Base-by-base conservation (phyloP, 2,888 invertebrate genomes). In the Watsonalla binaria region DNA sequence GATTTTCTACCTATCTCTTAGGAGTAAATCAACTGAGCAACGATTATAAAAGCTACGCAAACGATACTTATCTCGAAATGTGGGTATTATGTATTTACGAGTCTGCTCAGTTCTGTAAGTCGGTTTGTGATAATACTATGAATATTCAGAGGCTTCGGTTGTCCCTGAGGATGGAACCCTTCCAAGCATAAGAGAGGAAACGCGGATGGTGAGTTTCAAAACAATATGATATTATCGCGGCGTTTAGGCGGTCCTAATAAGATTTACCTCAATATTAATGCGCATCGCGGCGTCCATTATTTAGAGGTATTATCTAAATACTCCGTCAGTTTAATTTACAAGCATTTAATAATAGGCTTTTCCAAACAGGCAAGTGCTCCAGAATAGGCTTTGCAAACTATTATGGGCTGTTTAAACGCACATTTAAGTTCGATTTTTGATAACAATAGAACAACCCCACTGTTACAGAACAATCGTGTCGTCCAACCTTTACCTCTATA, bases 181-280 rank as follows among this genome's bases (percentile, higher is more conserved):
- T 86, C 76, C 77, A 78, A 87, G 87, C 87, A 85, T 86, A 77
- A 86, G 87, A 83, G 87, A 86, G 85, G 85, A 81, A 85, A 71
- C 78, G 84, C 84, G 90, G 86, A 80, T 85, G 86, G 82, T 79
- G 84, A 84, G 83, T 83, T 88, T 77, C 86, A 80, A 87, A 90
- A 90, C 90, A 90, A 90, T 89, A 82, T 80, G 90, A 90, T 90
- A 86, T 90, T 88, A 90, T 90, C 90, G 82, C 83, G 71, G 83
- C 81, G 82, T 88, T 88, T 87, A 87, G 83, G 79, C 84, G 83
- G 84, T 81, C 83, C 87, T 90, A 90, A 90, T 90, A 90, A 90
- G 90, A 90, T 90, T 90, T 89, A 82, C 87, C 81, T 89, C 84
- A 89, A 86, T 89, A 88, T 89, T 89, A 87, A 89, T 86, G 82